A percentile compares a stretch with the other conserved stretches of the same genome.
Conservation (phyloP, 2,888 invertebrate species). For the Thecophora atra region DNA sequence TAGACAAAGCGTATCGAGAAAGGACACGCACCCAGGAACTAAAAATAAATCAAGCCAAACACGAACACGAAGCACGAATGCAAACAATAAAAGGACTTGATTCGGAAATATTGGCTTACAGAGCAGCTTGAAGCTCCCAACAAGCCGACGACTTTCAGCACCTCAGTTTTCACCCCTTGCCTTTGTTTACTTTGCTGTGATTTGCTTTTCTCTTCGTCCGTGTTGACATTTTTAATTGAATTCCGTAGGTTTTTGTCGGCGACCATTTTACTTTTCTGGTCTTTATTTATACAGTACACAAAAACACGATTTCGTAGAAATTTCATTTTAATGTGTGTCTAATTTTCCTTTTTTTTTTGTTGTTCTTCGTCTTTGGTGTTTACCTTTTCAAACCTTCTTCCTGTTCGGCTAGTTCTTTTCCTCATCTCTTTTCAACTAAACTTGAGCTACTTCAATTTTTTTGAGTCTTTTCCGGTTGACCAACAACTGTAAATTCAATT, state of each 20-base stretch:
- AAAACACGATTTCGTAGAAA: too few species aligned
- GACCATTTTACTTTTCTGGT: too few species aligned
- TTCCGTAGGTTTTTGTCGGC: background rate
- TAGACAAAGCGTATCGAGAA: background rate
- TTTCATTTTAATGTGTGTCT: too few species aligned
- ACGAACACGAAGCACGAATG: constrained; percentile 8
- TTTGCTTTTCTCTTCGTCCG: background rate
- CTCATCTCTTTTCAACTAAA: background rate
- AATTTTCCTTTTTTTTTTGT: background rate
- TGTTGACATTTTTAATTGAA: background rate
- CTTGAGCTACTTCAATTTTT: background rate
- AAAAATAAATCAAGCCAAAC: background rate
- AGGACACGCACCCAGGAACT: background rate
- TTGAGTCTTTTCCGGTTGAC: too few species aligned
- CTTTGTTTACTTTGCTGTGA: background rate
- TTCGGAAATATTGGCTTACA: too few species aligned
- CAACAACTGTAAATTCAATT: constrained; percentile 5
- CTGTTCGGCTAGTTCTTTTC: background rate
- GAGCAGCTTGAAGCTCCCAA: too few species aligned
- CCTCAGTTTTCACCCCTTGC: background rate
- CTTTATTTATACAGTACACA: too few species aligned
- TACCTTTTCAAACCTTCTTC: background rate
- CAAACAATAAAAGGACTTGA: background rate
- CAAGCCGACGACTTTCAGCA: too few species aligned
- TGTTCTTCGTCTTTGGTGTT: background rate